Evolutionary conservation across 1,140 invertebrate species (phyloP).

Genomic region (Brachionus rubens): DNA sequence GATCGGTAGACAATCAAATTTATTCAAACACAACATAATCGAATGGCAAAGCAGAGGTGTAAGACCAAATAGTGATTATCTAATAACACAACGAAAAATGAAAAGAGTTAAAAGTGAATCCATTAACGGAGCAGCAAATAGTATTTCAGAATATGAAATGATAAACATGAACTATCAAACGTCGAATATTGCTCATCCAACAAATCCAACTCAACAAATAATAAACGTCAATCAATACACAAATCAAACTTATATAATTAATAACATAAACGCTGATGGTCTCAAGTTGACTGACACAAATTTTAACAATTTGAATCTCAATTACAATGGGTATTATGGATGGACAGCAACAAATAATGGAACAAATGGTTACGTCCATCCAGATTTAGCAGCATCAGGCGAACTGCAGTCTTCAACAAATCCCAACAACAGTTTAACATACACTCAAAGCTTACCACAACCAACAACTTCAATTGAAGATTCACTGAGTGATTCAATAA

Average conservation of each 20-base stretch:
- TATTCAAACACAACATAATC: slow-evolving; percentile 48
- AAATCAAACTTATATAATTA: slow-evolving; percentile 39
- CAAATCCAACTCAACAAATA: slow-evolving; percentile 17
- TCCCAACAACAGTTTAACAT: neutral
- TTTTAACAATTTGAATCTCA: slow-evolving; percentile 6
- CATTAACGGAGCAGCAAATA: neutral
- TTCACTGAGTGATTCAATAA: neutral
- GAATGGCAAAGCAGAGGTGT: slow-evolving; percentile 45
- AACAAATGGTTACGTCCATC: neutral
- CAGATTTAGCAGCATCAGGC: neutral
- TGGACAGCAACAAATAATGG: neutral
- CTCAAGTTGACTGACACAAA: neutral
- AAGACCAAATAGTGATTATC: slow-evolving; percentile 20
- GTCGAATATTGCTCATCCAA: neutral
- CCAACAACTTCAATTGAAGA: slow-evolving; percentile 26
- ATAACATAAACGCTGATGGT: slow-evolving; percentile 24
- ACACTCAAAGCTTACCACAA: neutral
- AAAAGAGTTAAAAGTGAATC: slow-evolving; percentile 36
- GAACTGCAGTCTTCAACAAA: neutral
- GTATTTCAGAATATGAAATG: slow-evolving; percentile 26
- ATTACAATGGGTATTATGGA: slow-evolving; percentile 23
- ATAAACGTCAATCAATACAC: slow-evolving; percentile 38
- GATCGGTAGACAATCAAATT: slow-evolving; percentile 46
- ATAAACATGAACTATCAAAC: slow-evolving; percentile 36
- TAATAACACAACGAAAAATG: slow-evolving; percentile 27